Conservation (phyloP, 2,797 vertebrate genomes). For the Tiaroga cobitis region DNA sequence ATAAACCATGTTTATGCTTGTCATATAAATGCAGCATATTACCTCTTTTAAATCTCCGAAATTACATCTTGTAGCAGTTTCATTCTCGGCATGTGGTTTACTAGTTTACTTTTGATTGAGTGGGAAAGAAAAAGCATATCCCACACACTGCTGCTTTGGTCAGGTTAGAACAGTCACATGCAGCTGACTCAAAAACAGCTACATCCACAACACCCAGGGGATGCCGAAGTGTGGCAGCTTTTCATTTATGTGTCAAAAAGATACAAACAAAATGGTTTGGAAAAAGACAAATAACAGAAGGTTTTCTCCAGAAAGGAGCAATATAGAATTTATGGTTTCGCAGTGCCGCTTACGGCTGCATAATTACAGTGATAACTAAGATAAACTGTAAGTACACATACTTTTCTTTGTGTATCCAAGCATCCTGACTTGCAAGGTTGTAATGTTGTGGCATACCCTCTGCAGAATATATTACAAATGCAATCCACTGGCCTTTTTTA, state of each 20-base stretch:
- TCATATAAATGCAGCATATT: conserved; percentile 10
- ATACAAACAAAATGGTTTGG: conserved; percentile 18
- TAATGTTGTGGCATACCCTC: conserved; percentile 13
- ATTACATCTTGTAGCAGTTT: conserved; percentile 24
- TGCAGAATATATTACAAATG: conserved; percentile 19
- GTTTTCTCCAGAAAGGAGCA: conserved; percentile 8
- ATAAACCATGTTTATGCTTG: background rate
- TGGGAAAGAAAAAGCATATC: conserved; percentile 16
- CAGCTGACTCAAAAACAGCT: conserved; percentile 15
- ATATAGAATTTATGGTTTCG: conserved; percentile 5
- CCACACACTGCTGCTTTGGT: conserved; percentile 22
- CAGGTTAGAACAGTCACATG: conserved; percentile 6
- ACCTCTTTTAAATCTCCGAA: conserved; percentile 6
- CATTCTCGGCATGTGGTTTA: conserved; percentile 3
- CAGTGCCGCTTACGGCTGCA: background rate
- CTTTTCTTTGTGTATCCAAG: conserved; percentile 21
- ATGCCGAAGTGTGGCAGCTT: conserved; percentile 26
- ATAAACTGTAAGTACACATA: conserved; percentile 23
- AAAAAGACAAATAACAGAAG: conserved; percentile 24
- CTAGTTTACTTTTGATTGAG: conserved; percentile 8
- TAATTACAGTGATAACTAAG: conserved; percentile 35
- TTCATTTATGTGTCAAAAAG: conserved; percentile 25
- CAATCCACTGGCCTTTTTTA: background rate
- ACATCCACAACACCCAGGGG: conserved; percentile 37
- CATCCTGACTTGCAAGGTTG: background rate